Evolutionary conservation across 2,888 invertebrate species (phyloP), one percentile per base, ranked within the genome.

Genomic region (Apomyelois bistriatella): DNA sequence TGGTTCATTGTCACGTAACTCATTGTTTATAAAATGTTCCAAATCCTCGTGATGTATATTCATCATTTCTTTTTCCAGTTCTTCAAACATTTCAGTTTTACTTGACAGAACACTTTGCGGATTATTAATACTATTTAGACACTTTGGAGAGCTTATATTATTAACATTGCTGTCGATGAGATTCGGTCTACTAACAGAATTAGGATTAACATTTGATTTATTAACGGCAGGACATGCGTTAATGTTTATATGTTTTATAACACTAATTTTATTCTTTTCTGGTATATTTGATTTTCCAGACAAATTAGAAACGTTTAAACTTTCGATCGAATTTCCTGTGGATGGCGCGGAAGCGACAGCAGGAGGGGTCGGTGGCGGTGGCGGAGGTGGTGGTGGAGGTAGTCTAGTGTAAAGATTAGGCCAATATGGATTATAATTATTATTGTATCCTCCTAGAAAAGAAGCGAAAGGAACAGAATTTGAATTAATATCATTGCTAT

Each of bases 41-140:
- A 48, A 50, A 42, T 47, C 49, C 30, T 47, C 38, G 15, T 47
- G n/a, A 48, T 50, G 16, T 17, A 53, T 42, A 53, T 54, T 52
- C 37, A 53, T 52, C 12, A 54, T 54, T 42, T 56, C 56, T 32
- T 60, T 69, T 6, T 67, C 63, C 32, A 71, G 58, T 53, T 68
- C 64, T 53, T 66, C 48, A n/a, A 67, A 55, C 48, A 55, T 69
- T 53, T 70, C 70, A 7, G 56, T 54, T 48, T 58, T 61, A 37
- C 41, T 61, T 12, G 43, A 37, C 6, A 56, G 55, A 13, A 53
- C 32, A 16, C 3, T 15, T 35, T 13, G 10, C 3, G 16, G 32
- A 10, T 46, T 46, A 13, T 30, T 43, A 13, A 43, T 30, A 43
- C 1, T 13, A 28, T 8, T 13, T 43, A 7, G 0, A 30, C 9